Conservation (phyloP, 2,888 invertebrate genomes). For the Microdon myrmicae region DNA sequence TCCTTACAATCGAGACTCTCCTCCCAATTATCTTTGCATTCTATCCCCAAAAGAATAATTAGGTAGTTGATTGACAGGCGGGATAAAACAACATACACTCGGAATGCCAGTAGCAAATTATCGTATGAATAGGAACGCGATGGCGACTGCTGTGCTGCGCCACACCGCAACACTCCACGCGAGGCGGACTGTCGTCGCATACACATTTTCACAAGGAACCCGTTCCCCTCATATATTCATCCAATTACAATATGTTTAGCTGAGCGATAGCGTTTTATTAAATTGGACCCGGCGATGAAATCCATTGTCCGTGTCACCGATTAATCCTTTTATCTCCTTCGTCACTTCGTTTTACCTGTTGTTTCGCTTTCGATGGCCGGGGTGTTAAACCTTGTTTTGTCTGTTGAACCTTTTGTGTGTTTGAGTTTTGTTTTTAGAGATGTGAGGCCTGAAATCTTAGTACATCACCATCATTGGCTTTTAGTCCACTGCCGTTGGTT, state of each 20-base stretch:
- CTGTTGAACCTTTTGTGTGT: too few species aligned
- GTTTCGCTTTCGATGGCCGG: too few species aligned
- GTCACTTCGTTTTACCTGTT: slow-evolving; percentile 59
- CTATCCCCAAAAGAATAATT: slow-evolving; percentile 64
- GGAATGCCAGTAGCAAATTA: slow-evolving; percentile 67
- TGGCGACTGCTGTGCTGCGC: slow-evolving; percentile 9
- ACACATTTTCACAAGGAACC: slow-evolving; percentile 44
- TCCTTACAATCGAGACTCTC: slow-evolving; percentile 57
- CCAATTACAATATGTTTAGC: slow-evolving; percentile 66
- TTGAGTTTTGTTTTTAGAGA: too few species aligned
- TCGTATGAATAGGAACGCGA: slow-evolving; percentile 51
- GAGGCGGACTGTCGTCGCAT: slow-evolving; percentile 39
- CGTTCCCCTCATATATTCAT: slow-evolving; percentile 55
- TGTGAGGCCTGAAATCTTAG: too few species aligned
- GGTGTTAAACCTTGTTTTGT: too few species aligned
- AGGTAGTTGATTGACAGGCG: slow-evolving; percentile 67
- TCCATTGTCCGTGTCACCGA: slow-evolving; percentile 64
- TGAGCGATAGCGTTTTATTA: slow-evolving; percentile 59
- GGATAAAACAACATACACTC: slow-evolving; percentile 67
- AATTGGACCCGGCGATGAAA: slow-evolving; percentile 55
- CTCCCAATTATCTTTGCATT: slow-evolving; percentile 67
- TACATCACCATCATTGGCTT: too few species aligned
- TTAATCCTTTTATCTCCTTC: slow-evolving; percentile 65
- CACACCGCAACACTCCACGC: slow-evolving; percentile 12
- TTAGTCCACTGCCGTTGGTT: too few species aligned